phyloP scores from a whole-genome alignment of 2,113 vertebrate genomes.

The Columba janthina region DNA sequence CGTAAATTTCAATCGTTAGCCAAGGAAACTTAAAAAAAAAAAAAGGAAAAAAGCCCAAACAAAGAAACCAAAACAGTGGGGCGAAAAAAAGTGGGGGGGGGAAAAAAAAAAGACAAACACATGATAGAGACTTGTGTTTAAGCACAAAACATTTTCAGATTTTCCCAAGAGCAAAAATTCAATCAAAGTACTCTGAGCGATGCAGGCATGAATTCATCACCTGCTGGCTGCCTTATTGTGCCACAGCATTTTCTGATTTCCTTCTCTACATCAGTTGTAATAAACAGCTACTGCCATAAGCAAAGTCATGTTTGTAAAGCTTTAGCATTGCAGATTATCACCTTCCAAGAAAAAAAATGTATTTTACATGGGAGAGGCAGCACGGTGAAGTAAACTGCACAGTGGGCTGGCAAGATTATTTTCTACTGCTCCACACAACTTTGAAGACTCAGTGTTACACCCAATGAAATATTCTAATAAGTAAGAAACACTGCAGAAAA shows the following conservation, averaged over 20 bases:
- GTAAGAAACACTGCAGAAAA: neutral
- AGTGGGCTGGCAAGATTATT: neutral
- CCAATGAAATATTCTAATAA: neutral
- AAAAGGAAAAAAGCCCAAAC: no score
- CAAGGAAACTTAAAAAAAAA: neutral
- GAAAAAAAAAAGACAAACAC: neutral
- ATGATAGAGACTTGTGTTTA: neutral
- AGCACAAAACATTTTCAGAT: neutral
- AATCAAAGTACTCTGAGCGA: neutral
- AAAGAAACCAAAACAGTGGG: no score
- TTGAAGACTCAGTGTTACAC: neutral
- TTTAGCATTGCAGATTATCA: neutral
- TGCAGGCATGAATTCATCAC: neutral
- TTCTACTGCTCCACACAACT: neutral
- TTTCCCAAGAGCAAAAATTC: neutral
- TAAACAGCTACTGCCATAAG: neutral
- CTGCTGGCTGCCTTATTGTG: neutral
- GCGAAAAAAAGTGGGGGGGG: no score
- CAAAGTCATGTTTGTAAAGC: neutral
- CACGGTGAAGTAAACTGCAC: neutral
- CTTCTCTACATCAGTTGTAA: neutral
- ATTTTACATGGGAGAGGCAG: neutral
- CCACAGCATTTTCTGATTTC: neutral
- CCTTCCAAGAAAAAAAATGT: neutral
- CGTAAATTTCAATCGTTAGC: neutral